Percentiles rank a stretch among this genome's conserved stretches.
Conservation (phyloP, 2,113 vertebrate genomes). For the Oryzias celebensis region DNA sequence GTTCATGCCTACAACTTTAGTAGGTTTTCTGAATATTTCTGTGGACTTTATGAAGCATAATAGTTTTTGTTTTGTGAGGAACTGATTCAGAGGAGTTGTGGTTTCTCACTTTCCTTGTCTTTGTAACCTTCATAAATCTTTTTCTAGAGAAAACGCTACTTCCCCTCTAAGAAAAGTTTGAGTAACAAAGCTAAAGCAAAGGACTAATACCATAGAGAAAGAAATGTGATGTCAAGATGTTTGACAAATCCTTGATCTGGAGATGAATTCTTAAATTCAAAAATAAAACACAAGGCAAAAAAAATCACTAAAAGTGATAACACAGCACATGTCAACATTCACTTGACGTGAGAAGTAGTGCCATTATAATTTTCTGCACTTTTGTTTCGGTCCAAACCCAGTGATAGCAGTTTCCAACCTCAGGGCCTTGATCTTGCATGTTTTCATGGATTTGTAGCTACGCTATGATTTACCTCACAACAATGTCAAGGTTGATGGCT, state of each 20-base stretch:
- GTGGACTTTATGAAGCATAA: slow-evolving; percentile 29
- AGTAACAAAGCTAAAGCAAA: slow-evolving; percentile 28
- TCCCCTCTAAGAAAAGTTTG: background rate
- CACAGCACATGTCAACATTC: slow-evolving; percentile 69
- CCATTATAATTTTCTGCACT: slow-evolving; percentile 73
- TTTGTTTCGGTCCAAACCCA: slow-evolving; percentile 58
- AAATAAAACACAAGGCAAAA: slow-evolving; percentile 58
- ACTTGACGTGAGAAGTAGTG: slow-evolving; percentile 64
- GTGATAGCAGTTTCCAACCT: slow-evolving; percentile 69
- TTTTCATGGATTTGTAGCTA: slow-evolving; percentile 37
- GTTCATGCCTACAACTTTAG: slow-evolving; percentile 22
- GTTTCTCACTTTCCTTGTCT: slow-evolving; percentile 50
- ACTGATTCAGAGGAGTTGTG: slow-evolving; percentile 18
- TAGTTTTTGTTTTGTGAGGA: slow-evolving; percentile 5
- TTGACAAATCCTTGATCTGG: slow-evolving; percentile 44
- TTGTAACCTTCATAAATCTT: slow-evolving; percentile 58
- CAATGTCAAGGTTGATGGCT: slow-evolving; percentile 47
- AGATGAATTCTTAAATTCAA: slow-evolving; percentile 58
- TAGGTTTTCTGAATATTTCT: slow-evolving; percentile 22
- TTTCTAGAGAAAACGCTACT: slow-evolving; percentile 57
- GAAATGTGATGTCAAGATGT: slow-evolving; percentile 27
- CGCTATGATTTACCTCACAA: slow-evolving; percentile 51
- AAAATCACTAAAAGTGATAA: slow-evolving; percentile 60
- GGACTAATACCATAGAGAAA: slow-evolving; percentile 1
- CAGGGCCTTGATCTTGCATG: slow-evolving; percentile 54